Evolutionary conservation across 2,113 vertebrate species (phyloP).

Genomic region (Ageneiosus marmoratus): DNA sequence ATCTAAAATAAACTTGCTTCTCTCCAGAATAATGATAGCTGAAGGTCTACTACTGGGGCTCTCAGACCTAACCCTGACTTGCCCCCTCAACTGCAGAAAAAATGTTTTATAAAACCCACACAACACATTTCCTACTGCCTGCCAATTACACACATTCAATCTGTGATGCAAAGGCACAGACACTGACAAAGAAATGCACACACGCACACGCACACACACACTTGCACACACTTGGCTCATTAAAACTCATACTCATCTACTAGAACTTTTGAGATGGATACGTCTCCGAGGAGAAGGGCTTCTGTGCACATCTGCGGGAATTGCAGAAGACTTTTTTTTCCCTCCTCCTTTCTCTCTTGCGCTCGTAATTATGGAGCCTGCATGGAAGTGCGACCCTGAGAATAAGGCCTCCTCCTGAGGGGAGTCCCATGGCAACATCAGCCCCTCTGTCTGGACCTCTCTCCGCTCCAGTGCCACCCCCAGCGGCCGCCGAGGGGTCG

Average conservation of each 20-base stretch:
- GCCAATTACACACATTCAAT: constrained; percentile 75
- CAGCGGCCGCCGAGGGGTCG: constrained; percentile 72
- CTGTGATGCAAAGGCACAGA: constrained; percentile 49
- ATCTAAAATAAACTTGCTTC: constrained; percentile 52
- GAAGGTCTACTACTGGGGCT: constrained; percentile 65
- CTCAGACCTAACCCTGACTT: constrained; percentile 53
- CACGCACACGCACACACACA: constrained; percentile 35
- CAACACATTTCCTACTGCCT: constrained; percentile 60
- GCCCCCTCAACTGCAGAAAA: constrained; percentile 43
- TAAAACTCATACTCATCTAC: constrained; percentile 76
- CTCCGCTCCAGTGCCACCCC: constrained; percentile 72
- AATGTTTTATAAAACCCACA: constrained; percentile 57
- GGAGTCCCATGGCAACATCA: constrained; percentile 70
- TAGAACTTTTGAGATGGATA: constrained; percentile 74
- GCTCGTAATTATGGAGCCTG: constrained; percentile 77
- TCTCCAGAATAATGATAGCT: constrained; percentile 72
- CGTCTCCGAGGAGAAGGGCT: constrained; percentile 70
- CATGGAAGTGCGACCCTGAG: constrained; percentile 76
- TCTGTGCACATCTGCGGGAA: constrained; percentile 71
- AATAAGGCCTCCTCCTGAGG: constrained; percentile 72
- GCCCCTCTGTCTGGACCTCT: constrained; percentile 67
- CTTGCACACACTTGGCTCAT: constrained; percentile 73
- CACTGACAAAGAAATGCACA: constrained; percentile 35
- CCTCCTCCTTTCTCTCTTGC: constrained; percentile 46
- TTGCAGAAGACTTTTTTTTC: constrained; percentile 67